A percentile compares a stretch with the other conserved stretches of the same genome.
Conservation (phyloP, 2,113 vertebrate species). For the Anoura caudifer region DNA sequence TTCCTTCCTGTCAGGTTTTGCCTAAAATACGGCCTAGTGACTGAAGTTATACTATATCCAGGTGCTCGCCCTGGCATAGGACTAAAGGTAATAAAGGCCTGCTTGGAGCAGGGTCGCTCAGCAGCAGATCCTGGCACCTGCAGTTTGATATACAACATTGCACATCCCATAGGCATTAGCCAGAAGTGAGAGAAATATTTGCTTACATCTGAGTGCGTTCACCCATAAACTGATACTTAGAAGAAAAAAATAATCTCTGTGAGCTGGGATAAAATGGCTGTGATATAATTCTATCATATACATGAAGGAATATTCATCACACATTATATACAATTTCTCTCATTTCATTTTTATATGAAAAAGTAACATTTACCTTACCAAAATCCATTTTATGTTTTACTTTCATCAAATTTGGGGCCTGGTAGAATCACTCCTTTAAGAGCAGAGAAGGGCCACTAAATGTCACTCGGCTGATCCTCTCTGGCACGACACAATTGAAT, state of each 20-base stretch:
- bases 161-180: neutral
- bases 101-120: neutral
- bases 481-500: neutral
- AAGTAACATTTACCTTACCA: neutral
- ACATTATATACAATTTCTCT: neutral
- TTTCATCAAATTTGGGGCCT: neutral
- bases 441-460: neutral
- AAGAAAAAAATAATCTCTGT: neutral
- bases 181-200: neutral
- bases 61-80: neutral
- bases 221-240: neutral
- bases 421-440: neutral
- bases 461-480: neutral
- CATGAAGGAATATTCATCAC: neutral
- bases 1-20: neutral
- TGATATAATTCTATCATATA: neutral
- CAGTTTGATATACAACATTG: neutral
- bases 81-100: neutral
- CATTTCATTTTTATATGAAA: neutral
- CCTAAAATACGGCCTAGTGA: neutral
- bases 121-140: neutral
- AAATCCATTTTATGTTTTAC: neutral
- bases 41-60: neutral
- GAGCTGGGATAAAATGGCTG: neutral
- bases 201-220: neutral